Evolutionary conservation across 2,113 vertebrate species (phyloP).

Genomic region (Nansenia antarctica): DNA sequence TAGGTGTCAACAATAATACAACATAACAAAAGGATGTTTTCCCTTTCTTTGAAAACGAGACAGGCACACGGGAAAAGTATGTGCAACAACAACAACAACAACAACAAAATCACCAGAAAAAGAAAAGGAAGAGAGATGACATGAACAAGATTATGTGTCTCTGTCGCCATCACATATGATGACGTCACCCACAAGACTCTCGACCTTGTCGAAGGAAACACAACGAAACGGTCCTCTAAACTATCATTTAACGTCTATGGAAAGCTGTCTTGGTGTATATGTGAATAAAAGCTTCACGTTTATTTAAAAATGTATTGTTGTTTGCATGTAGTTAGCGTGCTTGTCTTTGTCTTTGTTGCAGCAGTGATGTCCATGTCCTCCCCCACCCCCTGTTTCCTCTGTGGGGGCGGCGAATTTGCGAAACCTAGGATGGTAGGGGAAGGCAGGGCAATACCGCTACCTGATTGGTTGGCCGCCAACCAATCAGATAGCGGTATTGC

Average conservation of each 20-base stretch:
- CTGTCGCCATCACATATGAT: conserved; percentile 48
- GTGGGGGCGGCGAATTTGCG: too few relatives aligned
- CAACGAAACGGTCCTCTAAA: not conserved
- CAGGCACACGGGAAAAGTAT: not conserved
- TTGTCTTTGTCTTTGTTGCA: conserved; percentile 60
- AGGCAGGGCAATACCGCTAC: too few relatives aligned
- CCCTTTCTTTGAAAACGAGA: not conserved
- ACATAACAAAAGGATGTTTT: not conserved
- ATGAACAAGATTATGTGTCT: conserved; percentile 11
- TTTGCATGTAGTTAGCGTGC: not conserved
- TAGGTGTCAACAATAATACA: too few relatives aligned
- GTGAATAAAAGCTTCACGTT: not conserved
- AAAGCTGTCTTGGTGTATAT: not conserved
- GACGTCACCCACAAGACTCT: conserved; percentile 61
- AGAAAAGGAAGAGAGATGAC: not conserved
- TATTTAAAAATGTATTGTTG: not conserved
- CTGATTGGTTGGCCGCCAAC: too few relatives aligned
- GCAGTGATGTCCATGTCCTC: conserved; percentile 29
- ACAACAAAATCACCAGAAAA: not conserved
- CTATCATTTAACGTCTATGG: not conserved
- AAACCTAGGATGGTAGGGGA: too few relatives aligned
- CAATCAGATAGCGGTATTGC: too few relatives aligned
- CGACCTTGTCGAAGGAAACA: conserved; percentile 43
- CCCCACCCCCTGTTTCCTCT: conserved; percentile 73
- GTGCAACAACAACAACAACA: not conserved